Percentiles rank a stretch among this genome's conserved stretches.
These are phyloP conservation scores for Spongilla lacustris DNA, from an alignment of 37 sponge, comb jelly and placozoan species.

Conservation along the genomic window DNA sequence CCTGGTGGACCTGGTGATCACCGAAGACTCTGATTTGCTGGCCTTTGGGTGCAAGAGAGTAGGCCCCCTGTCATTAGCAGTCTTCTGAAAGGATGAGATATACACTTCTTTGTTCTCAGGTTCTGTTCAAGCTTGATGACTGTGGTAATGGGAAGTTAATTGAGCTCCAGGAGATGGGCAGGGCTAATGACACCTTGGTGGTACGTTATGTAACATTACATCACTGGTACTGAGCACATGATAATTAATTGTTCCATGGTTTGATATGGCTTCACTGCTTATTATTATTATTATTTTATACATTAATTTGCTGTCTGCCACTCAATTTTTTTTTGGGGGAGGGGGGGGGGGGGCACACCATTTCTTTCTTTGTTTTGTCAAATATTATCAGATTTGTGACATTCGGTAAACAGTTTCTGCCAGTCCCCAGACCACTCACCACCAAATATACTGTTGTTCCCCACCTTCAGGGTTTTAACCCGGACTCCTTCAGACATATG, in stretches of 20 bases:
- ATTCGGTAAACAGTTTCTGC: too few species aligned
- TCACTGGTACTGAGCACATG: background rate
- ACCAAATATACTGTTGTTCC: too few species aligned
- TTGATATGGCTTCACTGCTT: too few species aligned
- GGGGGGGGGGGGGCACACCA: too few species aligned
- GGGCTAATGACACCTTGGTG: slow-evolving; percentile 34
- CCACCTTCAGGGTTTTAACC: slow-evolving; percentile 66
- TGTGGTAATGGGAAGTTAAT: slow-evolving; percentile 86
- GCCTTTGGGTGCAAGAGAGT: slow-evolving; percentile 93
- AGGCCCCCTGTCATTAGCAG: background rate
- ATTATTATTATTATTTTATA: too few species aligned
- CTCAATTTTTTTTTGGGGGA: too few species aligned
- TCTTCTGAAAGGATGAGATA: background rate
- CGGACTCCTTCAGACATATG: slow-evolving; percentile 89
- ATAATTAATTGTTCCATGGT: too few species aligned
- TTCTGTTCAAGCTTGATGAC: slow-evolving; percentile 93
- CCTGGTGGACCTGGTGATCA: slow-evolving; percentile 87
- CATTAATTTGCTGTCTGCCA: too few species aligned
- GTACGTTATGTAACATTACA: slow-evolving; percentile 27
- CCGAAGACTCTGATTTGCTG: slow-evolving; percentile 96
- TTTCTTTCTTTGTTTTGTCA: too few species aligned
- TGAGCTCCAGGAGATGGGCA: slow-evolving; percentile 67
- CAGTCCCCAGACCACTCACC: too few species aligned
- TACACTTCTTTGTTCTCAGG: slow-evolving; percentile 36
- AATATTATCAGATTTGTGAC: too few species aligned